A percentile compares a stretch with the other conserved stretches of the same genome.
phyloP scores from a whole-genome alignment of 2,888 invertebrate genomes.

The Apoderus coryli region DNA sequence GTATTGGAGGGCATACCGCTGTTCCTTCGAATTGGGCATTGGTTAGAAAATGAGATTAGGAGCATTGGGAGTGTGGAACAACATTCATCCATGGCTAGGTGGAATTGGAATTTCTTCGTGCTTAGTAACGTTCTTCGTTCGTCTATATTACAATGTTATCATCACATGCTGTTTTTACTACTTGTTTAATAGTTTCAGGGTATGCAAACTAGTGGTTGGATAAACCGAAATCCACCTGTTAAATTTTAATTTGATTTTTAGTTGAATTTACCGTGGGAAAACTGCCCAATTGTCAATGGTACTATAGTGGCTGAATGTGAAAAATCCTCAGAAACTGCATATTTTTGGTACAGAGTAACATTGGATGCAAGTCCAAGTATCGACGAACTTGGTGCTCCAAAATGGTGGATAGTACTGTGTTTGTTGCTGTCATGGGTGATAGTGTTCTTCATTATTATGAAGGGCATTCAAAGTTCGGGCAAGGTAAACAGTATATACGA shows the following conservation, averaged over 20 bases:
- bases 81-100: slow-evolving; percentile 88
- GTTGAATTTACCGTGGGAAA: slow-evolving; percentile 73
- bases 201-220: no score
- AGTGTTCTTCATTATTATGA: slow-evolving; percentile 91
- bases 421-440: slow-evolving; percentile 77
- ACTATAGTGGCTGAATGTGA: slow-evolving; percentile 61
- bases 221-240: no score
- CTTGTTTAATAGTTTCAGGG: slow-evolving; percentile 81
- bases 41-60: slow-evolving; percentile 87
- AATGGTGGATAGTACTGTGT: slow-evolving; percentile 88
- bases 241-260: no score
- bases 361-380: slow-evolving; percentile 78
- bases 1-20: slow-evolving; percentile 83
- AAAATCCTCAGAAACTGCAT: slow-evolving; percentile 74
- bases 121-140: slow-evolving; percentile 83
- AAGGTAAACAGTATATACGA: no score
- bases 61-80: slow-evolving; percentile 87
- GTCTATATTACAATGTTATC: slow-evolving; percentile 91
- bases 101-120: slow-evolving; percentile 90
- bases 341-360: slow-evolving; percentile 86
- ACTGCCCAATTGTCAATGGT: slow-evolving; percentile 57
- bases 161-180: slow-evolving; percentile 96
- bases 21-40: slow-evolving; percentile 87
- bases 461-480: slow-evolving; percentile 91
- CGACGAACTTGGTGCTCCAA: slow-evolving; percentile 68